phyloP scores from a whole-genome alignment of 1,140 invertebrate species.

The Drosophila cardini region DNA sequence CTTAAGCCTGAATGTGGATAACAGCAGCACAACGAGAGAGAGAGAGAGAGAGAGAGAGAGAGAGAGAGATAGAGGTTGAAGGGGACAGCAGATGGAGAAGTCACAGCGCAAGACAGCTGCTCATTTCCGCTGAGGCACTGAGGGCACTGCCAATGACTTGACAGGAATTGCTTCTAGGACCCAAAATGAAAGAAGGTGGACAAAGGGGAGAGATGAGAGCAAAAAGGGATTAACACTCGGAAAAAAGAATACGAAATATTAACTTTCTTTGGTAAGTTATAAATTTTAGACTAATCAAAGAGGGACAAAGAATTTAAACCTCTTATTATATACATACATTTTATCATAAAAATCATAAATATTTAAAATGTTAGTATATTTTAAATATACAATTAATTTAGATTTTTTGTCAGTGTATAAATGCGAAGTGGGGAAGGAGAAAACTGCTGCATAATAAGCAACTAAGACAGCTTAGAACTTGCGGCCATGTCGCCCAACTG shows the following conservation, averaged over 20 bases:
- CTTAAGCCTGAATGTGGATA: constrained; percentile 64
- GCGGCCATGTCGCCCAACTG: constrained; percentile 64
- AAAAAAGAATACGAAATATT: no score
- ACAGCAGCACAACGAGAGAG: constrained; percentile 17
- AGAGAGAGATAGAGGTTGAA: not conserved
- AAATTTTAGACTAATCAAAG: no score
- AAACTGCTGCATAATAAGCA: constrained; percentile 71
- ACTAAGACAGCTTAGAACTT: constrained; percentile 79
- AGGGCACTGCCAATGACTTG: constrained; percentile 69
- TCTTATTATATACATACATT: no score
- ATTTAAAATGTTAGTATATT: no score
- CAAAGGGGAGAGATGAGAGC: not conserved
- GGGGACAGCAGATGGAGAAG: constrained; percentile 33
- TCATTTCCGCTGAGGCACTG: constrained; percentile 73
- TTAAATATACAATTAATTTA: no score
- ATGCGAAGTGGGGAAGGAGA: not conserved
- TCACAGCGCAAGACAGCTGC: constrained; percentile 73
- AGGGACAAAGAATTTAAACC: no score
- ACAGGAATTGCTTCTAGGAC: constrained; percentile 45
- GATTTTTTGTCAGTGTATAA: no score
- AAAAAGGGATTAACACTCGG: no score
- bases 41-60: not conserved
- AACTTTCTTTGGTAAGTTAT: no score
- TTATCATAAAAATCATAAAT: no score
- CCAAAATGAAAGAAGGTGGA: not conserved